Conservation (phyloP, 2,113 vertebrate genomes). For the Percina caprodes region DNA sequence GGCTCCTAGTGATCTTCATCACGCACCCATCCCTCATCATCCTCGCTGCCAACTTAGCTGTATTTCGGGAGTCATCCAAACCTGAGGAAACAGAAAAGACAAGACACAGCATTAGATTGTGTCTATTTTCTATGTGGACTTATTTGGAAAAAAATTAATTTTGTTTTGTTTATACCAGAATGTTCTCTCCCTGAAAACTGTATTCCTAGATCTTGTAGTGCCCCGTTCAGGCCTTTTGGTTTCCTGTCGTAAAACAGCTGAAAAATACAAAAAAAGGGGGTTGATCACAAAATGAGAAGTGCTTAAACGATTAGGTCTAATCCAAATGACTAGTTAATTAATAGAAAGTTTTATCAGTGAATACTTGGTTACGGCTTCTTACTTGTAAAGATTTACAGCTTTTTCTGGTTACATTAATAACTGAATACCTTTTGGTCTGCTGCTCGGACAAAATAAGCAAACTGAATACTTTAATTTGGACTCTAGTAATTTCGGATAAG, state of each 20-base stretch:
- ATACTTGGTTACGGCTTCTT: neutral
- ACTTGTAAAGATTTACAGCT: neutral
- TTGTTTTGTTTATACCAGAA: conserved; percentile 83
- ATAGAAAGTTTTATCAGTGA: neutral
- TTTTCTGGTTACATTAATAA: neutral
- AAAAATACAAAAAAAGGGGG: neutral
- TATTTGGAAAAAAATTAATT: neutral
- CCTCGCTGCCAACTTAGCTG: conserved; percentile 90
- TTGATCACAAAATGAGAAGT: neutral
- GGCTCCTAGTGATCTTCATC: conserved; percentile 90
- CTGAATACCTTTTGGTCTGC: neutral
- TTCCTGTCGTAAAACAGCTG: conserved; percentile 93
- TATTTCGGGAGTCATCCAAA: conserved; percentile 94
- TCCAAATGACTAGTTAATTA: neutral
- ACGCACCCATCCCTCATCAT: conserved; percentile 94
- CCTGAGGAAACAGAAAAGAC: conserved; percentile 79
- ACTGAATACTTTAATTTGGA: neutral
- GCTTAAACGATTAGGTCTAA: neutral
- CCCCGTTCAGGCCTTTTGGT: conserved; percentile 93
- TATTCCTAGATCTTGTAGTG: conserved; percentile 94
- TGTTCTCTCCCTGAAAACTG: conserved; percentile 94
- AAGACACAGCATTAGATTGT: neutral
- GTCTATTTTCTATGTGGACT: neutral
- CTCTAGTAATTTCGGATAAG: neutral
- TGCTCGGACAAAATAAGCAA: neutral